Percentiles rank a stretch among this genome's conserved stretches.
Evolutionary conservation across 2,113 vertebrate species (phyloP).

Genomic region (Motacilla alba): DNA sequence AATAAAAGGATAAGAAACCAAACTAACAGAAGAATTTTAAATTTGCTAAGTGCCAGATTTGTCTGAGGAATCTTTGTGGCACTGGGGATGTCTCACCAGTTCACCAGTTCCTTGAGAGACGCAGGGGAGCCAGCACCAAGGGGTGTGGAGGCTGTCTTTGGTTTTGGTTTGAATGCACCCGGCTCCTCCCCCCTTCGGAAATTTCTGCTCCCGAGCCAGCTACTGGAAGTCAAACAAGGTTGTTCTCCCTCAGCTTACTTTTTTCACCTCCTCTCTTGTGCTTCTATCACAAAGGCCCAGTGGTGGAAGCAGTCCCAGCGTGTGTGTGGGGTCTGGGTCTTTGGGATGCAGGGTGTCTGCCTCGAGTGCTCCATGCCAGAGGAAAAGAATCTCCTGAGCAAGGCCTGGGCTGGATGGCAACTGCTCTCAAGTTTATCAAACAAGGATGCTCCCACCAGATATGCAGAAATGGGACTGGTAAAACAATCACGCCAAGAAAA

Average conservation of each 20-base stretch:
- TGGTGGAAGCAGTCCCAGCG: background rate
- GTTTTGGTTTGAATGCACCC: background rate
- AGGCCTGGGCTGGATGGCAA: background rate
- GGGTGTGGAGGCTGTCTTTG: background rate
- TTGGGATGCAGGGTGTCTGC: accelerated
- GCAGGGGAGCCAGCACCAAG: background rate
- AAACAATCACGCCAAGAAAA: background rate
- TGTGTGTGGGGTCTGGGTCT: accelerated
- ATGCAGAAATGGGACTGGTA: background rate
- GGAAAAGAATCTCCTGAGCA: background rate
- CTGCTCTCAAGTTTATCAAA: background rate
- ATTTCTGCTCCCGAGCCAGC: background rate
- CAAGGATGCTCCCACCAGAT: background rate
- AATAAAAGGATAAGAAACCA: background rate
- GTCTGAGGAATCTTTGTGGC: background rate
- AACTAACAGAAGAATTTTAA: background rate
- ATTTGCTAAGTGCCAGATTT: background rate
- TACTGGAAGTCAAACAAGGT: background rate
- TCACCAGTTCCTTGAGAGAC: background rate
- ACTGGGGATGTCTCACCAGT: background rate
- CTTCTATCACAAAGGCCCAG: background rate
- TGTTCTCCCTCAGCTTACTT: background rate
- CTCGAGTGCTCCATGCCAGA: background rate
- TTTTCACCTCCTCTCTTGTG: background rate
- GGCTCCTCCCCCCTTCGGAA: background rate